Evolutionary conservation across 1,140 invertebrate species (phyloP), one percentile per base, ranked within the genome.

Genomic region (Lepidurus couesii): DNA sequence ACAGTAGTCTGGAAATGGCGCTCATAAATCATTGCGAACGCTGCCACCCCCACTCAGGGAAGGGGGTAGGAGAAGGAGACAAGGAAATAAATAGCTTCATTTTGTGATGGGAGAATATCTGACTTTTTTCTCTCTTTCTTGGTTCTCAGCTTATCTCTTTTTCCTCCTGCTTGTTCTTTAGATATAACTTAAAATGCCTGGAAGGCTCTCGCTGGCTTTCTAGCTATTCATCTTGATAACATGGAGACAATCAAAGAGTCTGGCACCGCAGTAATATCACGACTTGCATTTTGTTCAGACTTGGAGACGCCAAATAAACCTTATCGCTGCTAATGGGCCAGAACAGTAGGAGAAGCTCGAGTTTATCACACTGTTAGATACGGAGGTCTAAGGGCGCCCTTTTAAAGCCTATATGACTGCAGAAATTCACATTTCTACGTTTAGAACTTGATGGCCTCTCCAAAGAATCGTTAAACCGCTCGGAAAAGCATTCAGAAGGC

Each of bases 1-100:
- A 65, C 53, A 65, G 53, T 65, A 65, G 53, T 21, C 53, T 65
- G 53, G 53, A 65, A 65, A 65, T 65, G 53, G 53, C 53, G 16
- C 16, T 21, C 9, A 65, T 65, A 65, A 65, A 65, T 65, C 53
- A 65, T 65, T 65, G 53, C 53, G 53, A 65, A 65, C 53, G 21
- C 21, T 21, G 16, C n/a, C 53, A 13, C 53, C 16, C 16, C 21
- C 53, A 65, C 53, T 65, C 53, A 21, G 13, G 13, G n/a, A 65
- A 21, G 53, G 53, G 53, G 16, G 53, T 13, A 65, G 2, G 21
- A 21, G 53, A 0, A 10, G 47, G 47, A 6, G 47, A 26, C 26
- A 26, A 26, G 47, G 47, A 65, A n/a, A 21, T 7, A 65, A 65
- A 65, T 65, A 65, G 53, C 53, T 65, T 65, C 53, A 65, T 65